Evolutionary conservation across 2,888 invertebrate genomes (phyloP), one percentile per base, ranked within the genome.

Genomic region (Meta bourneti): DNA sequence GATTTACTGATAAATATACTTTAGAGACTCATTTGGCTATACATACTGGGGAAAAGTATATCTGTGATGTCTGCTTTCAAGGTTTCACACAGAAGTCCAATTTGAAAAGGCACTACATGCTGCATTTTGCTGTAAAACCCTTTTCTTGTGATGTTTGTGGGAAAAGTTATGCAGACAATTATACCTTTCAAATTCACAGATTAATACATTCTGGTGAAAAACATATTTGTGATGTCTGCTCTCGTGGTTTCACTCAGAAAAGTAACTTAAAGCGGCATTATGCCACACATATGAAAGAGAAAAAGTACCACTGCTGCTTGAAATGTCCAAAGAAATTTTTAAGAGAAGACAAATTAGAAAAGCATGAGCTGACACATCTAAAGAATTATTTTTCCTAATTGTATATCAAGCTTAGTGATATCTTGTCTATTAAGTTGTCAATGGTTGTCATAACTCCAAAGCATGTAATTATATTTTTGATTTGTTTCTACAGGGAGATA

Each of bases 41-140:
- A 16, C 91, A 91, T 34, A 87, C 91, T 48, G 91, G 91, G 61
- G 91, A 91, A 16, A 91, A 88, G 48, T 91, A 48, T 34, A 74
- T 88, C 49, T 91, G 91, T 83, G 91, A 91, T 83, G 72, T 91
- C 20, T 91, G 91, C 52, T 91, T 79, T 72, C 91, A 91, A 72
- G 91, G 91, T 6, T 91, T 91, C 72, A 91, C 91, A 0, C 91
- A 91, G 49, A 91, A 91, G 19, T 91, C 91, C 6, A 91, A 91
- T 48, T 72, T 91, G n/a, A 91, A 88, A 87, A 82, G 91, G 71
- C 91, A 91, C 72, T 91, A 87, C 11, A 79, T 82, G 54, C 71
- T 91, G 7, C 91, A 91, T 74, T 91, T 61, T 74, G 91, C 91
- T 16, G 87, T 81, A 20, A 91, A 91, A 72, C 87, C 87, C 11